Evolutionary conservation across 2,113 vertebrate genomes (phyloP).

Genomic region (Antechinus stuartii): DNA sequence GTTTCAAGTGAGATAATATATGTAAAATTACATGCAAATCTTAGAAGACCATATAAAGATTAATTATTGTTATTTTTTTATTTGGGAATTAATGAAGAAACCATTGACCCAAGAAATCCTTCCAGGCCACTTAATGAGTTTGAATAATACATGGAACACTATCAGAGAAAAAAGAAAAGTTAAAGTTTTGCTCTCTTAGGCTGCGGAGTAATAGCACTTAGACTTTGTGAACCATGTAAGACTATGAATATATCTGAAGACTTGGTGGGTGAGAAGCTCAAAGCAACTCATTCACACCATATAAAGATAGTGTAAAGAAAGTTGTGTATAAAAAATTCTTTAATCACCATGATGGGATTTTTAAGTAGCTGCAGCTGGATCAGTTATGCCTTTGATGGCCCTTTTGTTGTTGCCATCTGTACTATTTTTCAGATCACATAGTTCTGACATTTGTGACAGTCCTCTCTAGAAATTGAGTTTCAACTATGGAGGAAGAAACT

Average conservation of each 20-base stretch:
- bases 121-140: neutral
- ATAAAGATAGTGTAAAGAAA: neutral
- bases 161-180: neutral
- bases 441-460: neutral
- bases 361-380: neutral
- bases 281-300: neutral
- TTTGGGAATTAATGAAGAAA: neutral
- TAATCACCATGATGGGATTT: neutral
- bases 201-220: neutral
- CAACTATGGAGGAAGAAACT: neutral
- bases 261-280: neutral
- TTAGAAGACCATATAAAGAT: neutral
- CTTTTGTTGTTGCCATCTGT: neutral
- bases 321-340: neutral
- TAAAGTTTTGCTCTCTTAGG: neutral
- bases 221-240: neutral
- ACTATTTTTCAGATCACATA: neutral
- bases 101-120: neutral
- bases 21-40: neutral
- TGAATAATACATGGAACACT: neutral
- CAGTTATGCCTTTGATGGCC: neutral
- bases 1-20: neutral
- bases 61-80: neutral
- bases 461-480: neutral
- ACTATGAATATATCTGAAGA: neutral